phyloP scores from a whole-genome alignment of 2,888 invertebrate species.

The Macaria notata region DNA sequence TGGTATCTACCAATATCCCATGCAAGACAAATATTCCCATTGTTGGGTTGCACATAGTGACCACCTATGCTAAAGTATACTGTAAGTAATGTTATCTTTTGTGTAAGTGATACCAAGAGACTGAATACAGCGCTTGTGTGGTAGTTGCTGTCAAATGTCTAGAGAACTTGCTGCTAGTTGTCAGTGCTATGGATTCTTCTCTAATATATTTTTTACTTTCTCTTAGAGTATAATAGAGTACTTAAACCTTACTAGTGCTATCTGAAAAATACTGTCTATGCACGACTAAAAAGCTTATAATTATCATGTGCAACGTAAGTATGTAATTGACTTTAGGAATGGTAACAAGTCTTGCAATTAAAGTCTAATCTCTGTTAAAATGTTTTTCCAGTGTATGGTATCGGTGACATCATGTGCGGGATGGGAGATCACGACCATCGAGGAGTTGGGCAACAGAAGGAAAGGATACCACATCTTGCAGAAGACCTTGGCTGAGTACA shows the following conservation, averaged over 20 bases:
- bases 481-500: conserved; percentile 77
- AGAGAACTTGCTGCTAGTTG: too few species aligned
- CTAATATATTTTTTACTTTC: too few species aligned
- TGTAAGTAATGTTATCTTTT: not conserved
- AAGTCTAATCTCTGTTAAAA: too few species aligned
- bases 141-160: too few species aligned
- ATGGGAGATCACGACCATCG: conserved; percentile 86
- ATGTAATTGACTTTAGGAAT: too few species aligned
- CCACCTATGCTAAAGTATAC: not conserved
- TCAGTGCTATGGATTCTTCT: too few species aligned
- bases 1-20: not conserved
- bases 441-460: conserved; percentile 84
- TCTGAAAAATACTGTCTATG: too few species aligned
- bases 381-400: conserved; percentile 67
- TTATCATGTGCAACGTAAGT: too few species aligned
- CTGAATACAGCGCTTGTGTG: not conserved
- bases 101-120: not conserved
- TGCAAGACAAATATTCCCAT: not conserved
- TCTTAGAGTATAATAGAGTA: too few species aligned
- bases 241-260: too few species aligned
- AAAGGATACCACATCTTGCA: conserved; percentile 85
- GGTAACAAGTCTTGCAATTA: too few species aligned
- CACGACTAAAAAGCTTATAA: too few species aligned
- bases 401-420: conserved; percentile 77
- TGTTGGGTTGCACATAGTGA: not conserved